phyloP scores from a whole-genome alignment of 2,113 vertebrate genomes.

The Hepsetus odoe region DNA sequence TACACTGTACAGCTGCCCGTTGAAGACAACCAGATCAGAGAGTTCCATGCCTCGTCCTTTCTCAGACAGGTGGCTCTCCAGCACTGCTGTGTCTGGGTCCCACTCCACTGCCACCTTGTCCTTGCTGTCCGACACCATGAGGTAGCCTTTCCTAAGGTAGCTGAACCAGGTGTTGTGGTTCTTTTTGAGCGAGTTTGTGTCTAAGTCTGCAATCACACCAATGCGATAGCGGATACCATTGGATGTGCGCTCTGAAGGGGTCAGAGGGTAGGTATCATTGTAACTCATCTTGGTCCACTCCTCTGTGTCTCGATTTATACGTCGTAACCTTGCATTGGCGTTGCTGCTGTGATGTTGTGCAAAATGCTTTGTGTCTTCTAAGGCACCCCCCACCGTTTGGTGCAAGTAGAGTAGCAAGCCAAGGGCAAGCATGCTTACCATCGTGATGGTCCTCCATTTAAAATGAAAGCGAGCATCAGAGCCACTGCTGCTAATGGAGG shows the following conservation, averaged over 20 bases:
- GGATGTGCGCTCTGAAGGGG: slow-evolving; percentile 78
- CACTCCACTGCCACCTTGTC: slow-evolving; percentile 84
- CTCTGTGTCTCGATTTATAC: slow-evolving; percentile 42
- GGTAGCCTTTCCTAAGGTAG: slow-evolving; percentile 87
- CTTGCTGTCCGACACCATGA: slow-evolving; percentile 81
- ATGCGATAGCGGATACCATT: slow-evolving; percentile 89
- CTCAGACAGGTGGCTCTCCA: slow-evolving; percentile 91
- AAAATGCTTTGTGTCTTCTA: background rate
- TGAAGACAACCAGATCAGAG: slow-evolving; percentile 90
- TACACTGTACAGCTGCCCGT: slow-evolving; percentile 90
- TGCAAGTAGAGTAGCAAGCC: slow-evolving; percentile 82
- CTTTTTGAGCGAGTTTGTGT: slow-evolving; percentile 79
- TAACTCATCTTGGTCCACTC: slow-evolving; percentile 60
- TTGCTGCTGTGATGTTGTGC: slow-evolving; percentile 27
- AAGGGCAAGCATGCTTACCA: slow-evolving; percentile 64
- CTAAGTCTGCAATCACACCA: slow-evolving; percentile 89
- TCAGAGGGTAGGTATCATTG: slow-evolving; percentile 93
- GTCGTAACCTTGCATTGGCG: slow-evolving; percentile 27
- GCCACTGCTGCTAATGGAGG: slow-evolving; percentile 87
- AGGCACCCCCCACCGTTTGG: slow-evolving; percentile 50
- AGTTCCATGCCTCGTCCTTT: slow-evolving; percentile 97
- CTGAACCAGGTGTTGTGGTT: slow-evolving; percentile 91
- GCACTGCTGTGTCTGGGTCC: slow-evolving; percentile 79
- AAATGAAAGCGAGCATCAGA: slow-evolving; percentile 89
- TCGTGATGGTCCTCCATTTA: slow-evolving; percentile 87